phyloP scores from a whole-genome alignment of 2,888 invertebrate genomes.

The Neocrepidodera transversa region DNA sequence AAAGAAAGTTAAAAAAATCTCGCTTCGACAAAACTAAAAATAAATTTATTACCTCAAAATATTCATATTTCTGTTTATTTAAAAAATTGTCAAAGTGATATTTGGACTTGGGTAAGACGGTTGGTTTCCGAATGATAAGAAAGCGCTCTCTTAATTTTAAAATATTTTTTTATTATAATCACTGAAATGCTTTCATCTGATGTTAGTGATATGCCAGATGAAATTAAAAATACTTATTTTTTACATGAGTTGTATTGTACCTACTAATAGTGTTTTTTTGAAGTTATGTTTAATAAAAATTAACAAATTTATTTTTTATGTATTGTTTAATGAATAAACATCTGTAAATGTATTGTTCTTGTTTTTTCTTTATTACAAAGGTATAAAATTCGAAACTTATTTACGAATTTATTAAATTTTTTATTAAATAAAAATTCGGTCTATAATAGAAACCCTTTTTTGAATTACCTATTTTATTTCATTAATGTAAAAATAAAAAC shows the following conservation, averaged over 20 bases:
- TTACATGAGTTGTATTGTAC: conserved; percentile 12
- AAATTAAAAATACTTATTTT: conserved; percentile 5
- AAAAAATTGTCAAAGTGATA: background rate
- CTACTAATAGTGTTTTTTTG: conserved; percentile 12
- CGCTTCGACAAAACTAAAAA: background rate
- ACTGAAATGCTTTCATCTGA: background rate
- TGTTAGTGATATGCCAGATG: background rate
- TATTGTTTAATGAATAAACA: conserved; percentile 26
- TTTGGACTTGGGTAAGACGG: background rate
- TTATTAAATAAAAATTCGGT: too few relatives aligned
- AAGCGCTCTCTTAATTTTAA: background rate
- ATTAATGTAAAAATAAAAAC: too few relatives aligned
- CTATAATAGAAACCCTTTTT: too few relatives aligned
- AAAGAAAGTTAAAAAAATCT: background rate
- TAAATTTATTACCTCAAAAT: too few relatives aligned
- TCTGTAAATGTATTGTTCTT: background rate
- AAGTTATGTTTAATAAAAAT: conserved; percentile 15
- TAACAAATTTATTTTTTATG: conserved; percentile 28
- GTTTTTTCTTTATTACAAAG: background rate
- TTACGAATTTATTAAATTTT: too few relatives aligned
- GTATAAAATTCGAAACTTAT: too few relatives aligned
- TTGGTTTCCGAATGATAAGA: background rate
- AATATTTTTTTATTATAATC: background rate
- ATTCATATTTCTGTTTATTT: too few relatives aligned
- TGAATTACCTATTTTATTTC: too few relatives aligned